Evolutionary conservation across 2,797 vertebrate genomes (phyloP).

Genomic region (Phrynocephalus guinanensis): DNA sequence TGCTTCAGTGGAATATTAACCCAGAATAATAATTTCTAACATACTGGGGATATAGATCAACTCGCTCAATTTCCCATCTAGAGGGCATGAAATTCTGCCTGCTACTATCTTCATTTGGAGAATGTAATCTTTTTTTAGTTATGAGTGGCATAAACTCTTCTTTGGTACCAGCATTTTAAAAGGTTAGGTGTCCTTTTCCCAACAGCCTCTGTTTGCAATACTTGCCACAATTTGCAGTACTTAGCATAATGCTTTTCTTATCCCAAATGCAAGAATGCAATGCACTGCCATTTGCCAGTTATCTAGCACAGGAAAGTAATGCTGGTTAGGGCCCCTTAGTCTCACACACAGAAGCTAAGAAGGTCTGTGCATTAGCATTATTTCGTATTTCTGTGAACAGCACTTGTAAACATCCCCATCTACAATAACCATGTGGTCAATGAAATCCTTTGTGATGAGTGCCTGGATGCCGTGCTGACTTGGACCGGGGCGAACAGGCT

Average conservation of each 20-base stretch:
- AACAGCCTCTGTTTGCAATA: neutral
- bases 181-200: constrained; percentile 32
- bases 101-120: constrained; percentile 13
- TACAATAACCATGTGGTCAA: neutral
- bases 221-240: neutral
- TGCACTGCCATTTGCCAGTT: neutral
- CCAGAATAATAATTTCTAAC: constrained; percentile 16
- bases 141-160: constrained; percentile 32
- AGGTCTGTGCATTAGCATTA: neutral
- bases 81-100: neutral
- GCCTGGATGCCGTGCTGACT: too few relatives aligned
- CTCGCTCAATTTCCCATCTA: constrained; percentile 40
- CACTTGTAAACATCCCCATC: neutral
- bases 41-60: constrained; percentile 9
- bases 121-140: constrained; percentile 32
- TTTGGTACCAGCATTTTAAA: constrained; percentile 10
- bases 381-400: neutral
- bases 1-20: constrained; percentile 29
- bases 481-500: too few relatives aligned
- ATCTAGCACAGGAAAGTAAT: neutral
- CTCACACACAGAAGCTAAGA: neutral
- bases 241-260: neutral
- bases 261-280: neutral
- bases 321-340: neutral
- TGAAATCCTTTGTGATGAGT: neutral